Evolutionary conservation across 2,888 invertebrate genomes (phyloP), one percentile per base, ranked within the genome.

Genomic region (Drosophila borealis): DNA sequence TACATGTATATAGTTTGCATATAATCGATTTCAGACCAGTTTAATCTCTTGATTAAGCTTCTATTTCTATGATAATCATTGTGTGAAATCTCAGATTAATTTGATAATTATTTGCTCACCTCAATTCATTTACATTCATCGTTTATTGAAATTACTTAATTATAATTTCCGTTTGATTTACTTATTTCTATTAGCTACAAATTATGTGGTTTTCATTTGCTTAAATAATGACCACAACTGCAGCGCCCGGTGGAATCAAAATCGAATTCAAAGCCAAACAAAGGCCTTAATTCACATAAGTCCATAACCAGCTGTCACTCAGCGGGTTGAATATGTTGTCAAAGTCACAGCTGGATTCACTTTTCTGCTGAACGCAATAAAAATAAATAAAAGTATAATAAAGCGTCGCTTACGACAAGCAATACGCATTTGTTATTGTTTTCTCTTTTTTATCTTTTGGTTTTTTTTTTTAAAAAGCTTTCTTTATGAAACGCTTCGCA

Each of bases 251-350:
- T 29, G 34, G 2, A 13, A 13, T 46, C 55, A 37, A 48, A 60
- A 29, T 56, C 54, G 46, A 55, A 21, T n/a, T 50, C 17, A 14
- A 53, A 53, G 41, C 61, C 36, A 64, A 76, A 66, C 68, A 63
- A 77, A 66, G 68, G 50, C 66, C 65, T 67, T 69, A 60, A 65
- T 80, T 74, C 71, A 50, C 41, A 54, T 56, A 80, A 70, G 56
- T 63, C 74, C 80, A 80, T 53, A 82, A 74, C 67, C 63, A 69
- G 66, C 65, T 66, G 70, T 60, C 74, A 53, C n/a, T 61, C 34
- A 44, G 42, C 49, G 42, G 46, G 48, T 53, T 46, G 51, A 71
- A 75, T 61, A 64, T 71, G 54, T 65, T 74, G 74, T 67, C 53
- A 64, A 55, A 76, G 55, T 66, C 83, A 61, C 53, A 66, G 78